These are phyloP conservation scores for Bombylius discolor DNA, from an alignment of 2,888 invertebrate genomes.

Conservation along the genomic window DNA sequence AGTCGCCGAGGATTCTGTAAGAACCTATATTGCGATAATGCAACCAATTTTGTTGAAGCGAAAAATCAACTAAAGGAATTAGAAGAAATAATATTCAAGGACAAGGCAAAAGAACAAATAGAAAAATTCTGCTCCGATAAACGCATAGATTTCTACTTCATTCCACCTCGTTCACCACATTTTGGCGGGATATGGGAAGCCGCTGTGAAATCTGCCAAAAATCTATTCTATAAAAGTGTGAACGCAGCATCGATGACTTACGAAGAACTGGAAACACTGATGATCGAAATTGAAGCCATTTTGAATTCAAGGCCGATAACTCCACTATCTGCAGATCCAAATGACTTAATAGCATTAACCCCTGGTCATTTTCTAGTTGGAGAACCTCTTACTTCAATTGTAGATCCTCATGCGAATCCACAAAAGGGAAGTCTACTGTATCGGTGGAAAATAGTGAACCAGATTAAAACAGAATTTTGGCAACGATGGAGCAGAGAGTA, in stretches of 20 bases:
- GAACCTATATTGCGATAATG: conserved; percentile 7
- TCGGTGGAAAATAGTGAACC: no score
- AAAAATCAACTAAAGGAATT: no score
- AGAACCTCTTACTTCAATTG: no score
- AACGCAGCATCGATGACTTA: neutral
- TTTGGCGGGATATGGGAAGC: conserved; percentile 14
- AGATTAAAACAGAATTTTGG: no score
- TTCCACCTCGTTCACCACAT: neutral
- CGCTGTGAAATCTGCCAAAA: conserved; percentile 8
- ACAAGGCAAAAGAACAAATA: no score
- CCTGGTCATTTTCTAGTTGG: conserved; percentile 9
- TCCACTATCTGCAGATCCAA: conserved; percentile 3
- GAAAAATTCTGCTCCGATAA: no score
- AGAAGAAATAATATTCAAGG: no score
- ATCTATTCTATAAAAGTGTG: neutral
- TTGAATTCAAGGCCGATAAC: conserved; percentile 9
- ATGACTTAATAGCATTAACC: conserved; percentile 7
- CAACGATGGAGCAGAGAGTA: no score
- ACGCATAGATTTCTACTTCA: no score
- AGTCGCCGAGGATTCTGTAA: conserved; percentile 1
- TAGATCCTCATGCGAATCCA: no score
- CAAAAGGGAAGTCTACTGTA: no score
- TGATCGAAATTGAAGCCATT: conserved; percentile 6
- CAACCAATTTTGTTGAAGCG: neutral
- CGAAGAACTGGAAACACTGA: conserved; percentile 8